Percentiles rank a stretch among this genome's conserved stretches.
Evolutionary conservation across 2,113 vertebrate species (phyloP).

Genomic region (Bostrychus sinensis): DNA sequence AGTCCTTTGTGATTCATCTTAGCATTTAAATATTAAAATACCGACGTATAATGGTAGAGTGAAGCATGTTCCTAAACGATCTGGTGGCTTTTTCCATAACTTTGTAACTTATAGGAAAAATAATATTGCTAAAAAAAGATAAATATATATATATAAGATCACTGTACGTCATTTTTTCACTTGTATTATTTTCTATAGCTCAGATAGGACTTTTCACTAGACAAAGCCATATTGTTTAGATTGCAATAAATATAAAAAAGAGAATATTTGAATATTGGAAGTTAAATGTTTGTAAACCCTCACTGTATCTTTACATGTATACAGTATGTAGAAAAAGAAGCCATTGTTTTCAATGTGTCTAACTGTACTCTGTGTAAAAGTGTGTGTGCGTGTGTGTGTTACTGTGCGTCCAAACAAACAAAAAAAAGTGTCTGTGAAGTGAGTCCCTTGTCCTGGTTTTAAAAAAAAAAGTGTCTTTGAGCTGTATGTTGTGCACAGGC

Average conservation of each 20-base stretch:
- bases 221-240: conserved; percentile 84
- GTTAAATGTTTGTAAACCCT: conserved; percentile 58
- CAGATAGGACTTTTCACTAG: conserved; percentile 79
- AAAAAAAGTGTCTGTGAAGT: conserved; percentile 59
- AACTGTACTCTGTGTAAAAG: conserved; percentile 30
- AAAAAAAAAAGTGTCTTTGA: conserved; percentile 61
- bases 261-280: conserved; percentile 51
- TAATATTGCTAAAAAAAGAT: background rate
- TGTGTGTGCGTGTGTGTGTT: background rate
- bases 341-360: conserved; percentile 69
- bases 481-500: conserved; percentile 61
- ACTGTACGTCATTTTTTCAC: conserved; percentile 14
- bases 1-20: conserved; percentile 25
- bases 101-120: conserved; percentile 34
- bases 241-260: conserved; percentile 79
- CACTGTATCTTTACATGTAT: conserved; percentile 56
- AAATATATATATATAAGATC: too few species aligned
- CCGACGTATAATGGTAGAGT: conserved; percentile 29
- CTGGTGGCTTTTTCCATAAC: conserved; percentile 37
- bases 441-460: conserved; percentile 65
- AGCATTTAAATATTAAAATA: conserved; percentile 41
- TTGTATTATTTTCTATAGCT: conserved; percentile 64
- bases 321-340: conserved; percentile 54
- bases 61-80: conserved; percentile 54
- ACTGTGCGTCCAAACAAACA: conserved; percentile 48